Conservation (phyloP, 2,888 invertebrate genomes). For the Pterostichus madidus region DNA sequence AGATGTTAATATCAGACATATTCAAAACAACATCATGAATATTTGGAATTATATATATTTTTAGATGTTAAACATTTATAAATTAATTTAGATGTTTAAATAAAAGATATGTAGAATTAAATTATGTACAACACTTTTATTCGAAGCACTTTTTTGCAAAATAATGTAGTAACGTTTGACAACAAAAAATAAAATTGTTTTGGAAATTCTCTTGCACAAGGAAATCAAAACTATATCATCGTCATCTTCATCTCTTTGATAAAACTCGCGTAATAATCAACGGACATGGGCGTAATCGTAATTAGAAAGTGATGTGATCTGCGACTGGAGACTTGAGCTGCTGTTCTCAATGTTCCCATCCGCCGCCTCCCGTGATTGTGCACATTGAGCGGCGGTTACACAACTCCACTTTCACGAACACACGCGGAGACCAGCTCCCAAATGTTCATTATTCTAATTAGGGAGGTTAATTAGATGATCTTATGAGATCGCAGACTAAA, state of each 20-base stretch:
- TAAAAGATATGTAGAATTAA: too few relatives aligned
- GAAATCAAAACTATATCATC: conserved; percentile 3
- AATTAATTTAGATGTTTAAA: too few relatives aligned
- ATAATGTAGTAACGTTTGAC: too few relatives aligned
- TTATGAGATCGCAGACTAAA: not conserved
- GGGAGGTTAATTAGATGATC: conserved; percentile 41
- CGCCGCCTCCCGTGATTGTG: conserved; percentile 13
- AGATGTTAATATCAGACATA: too few relatives aligned
- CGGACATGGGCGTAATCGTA: conserved; percentile 19
- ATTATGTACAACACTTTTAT: too few relatives aligned
- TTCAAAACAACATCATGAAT: too few relatives aligned
- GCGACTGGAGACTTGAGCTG: conserved; percentile 5
- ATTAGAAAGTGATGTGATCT: conserved; percentile 55
- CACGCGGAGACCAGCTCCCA: not conserved
- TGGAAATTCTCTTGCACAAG: not conserved
- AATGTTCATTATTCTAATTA: conserved; percentile 50
- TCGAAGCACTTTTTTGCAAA: too few relatives aligned
- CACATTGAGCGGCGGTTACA: conserved; percentile 36
- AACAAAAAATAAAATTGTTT: too few relatives aligned
- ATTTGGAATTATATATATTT: too few relatives aligned
- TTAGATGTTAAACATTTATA: too few relatives aligned
- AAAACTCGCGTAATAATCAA: conserved; percentile 3
- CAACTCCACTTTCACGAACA: conserved; percentile 47
- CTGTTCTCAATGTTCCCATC: conserved; percentile 14
- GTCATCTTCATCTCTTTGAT: not conserved